Evolutionary conservation across 2,113 vertebrate species (phyloP).

Genomic region (Chrysochloris asiatica): DNA sequence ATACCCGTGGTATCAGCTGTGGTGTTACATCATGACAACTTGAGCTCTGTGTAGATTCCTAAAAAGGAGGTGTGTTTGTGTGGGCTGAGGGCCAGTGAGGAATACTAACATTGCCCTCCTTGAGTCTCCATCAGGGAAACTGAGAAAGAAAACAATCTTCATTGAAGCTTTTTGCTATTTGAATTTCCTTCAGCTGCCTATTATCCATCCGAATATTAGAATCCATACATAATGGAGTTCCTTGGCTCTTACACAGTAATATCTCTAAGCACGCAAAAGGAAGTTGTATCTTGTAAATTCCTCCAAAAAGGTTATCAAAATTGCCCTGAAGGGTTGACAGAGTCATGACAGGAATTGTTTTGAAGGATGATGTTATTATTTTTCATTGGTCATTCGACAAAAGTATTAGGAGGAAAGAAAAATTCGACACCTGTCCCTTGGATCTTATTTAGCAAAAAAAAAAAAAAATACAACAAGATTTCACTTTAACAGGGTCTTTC

Average conservation of each 20-base stretch:
- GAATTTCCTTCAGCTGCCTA: constrained; percentile 64
- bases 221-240: constrained; percentile 72
- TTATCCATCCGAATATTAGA: constrained; percentile 74
- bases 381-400: constrained; percentile 80
- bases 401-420: constrained; percentile 72
- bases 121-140: constrained; percentile 57
- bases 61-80: constrained; percentile 45
- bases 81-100: constrained; percentile 4
- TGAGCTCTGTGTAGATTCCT: constrained; percentile 32
- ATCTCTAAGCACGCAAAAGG: constrained; percentile 53
- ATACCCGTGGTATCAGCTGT: background rate
- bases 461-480: constrained; percentile 80
- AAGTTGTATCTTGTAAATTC: constrained; percentile 71
- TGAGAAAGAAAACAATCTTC: constrained; percentile 66
- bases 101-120: constrained; percentile 48
- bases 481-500: constrained; percentile 88
- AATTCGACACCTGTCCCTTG: constrained; percentile 82
- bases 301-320: constrained; percentile 76
- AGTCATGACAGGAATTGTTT: constrained; percentile 72
- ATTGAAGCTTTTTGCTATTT: constrained; percentile 65
- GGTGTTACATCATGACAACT: constrained; percentile 52
- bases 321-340: constrained; percentile 78
- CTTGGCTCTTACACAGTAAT: constrained; percentile 48
- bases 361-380: constrained; percentile 80
- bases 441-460: constrained; percentile 84